Percentiles rank a stretch among this genome's conserved stretches.
Evolutionary conservation across 1,140 invertebrate species (phyloP).

Genomic region (Lordiphosa collinella): DNA sequence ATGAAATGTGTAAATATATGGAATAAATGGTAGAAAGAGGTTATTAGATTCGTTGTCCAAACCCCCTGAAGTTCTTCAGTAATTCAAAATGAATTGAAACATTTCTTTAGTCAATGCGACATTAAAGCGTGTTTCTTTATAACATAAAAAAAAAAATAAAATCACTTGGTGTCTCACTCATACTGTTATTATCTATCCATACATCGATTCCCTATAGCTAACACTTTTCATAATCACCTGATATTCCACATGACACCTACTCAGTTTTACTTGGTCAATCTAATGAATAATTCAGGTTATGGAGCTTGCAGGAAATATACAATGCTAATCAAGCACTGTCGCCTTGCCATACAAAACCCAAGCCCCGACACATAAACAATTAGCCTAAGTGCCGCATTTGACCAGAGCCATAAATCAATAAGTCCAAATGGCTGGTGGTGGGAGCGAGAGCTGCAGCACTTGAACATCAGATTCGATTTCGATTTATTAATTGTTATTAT

Average conservation of each 20-base stretch:
- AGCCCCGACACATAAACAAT: slow-evolving; percentile 47
- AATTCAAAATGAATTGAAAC: too few species aligned
- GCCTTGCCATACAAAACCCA: not conserved
- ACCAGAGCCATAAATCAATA: slow-evolving; percentile 46
- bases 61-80: too few species aligned
- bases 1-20: too few species aligned
- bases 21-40: too few species aligned
- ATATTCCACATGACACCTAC: not conserved
- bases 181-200: too few species aligned
- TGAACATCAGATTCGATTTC: slow-evolving; percentile 18
- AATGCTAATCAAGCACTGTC: slow-evolving; percentile 34
- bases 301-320: slow-evolving; percentile 23
- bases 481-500: slow-evolving; percentile 67
- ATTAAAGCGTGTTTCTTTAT: too few species aligned
- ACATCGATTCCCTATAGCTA: too few species aligned
- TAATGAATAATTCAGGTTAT: slow-evolving; percentile 40
- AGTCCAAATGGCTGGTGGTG: slow-evolving; percentile 30
- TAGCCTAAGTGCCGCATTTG: slow-evolving; percentile 66
- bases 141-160: too few species aligned
- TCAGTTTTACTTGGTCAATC: slow-evolving; percentile 2
- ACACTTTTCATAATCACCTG: not conserved
- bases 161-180: too few species aligned
- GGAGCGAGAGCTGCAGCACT: slow-evolving; percentile 17
- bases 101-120: too few species aligned
- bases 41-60: too few species aligned